Base-by-base conservation (phyloP, 1,140 invertebrate species). In the Zophobas atratus region DNA sequence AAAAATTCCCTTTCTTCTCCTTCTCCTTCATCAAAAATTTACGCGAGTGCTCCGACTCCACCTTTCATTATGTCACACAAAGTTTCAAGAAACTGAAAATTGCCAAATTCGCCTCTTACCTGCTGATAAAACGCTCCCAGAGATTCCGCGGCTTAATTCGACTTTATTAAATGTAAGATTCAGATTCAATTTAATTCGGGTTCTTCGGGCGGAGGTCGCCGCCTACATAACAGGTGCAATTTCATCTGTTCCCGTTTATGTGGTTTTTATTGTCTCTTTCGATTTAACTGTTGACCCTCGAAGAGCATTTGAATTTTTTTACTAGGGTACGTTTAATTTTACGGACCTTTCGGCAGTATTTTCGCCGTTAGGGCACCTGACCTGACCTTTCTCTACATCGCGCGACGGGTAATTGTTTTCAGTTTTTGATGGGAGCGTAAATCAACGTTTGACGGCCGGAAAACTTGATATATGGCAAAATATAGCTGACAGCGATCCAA, bases 231-330 rank as follows among this genome's bases (percentile, higher is more conserved):
- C 49, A 51, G 49, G 49, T 51, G 49, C 49, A 51, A 51, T 51
- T 51, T 51, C 49, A 20, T 51, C 49, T 51, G n/a, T 51, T 51
- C 49, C 0, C 3, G 49, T 51, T 51, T 51, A 51, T 51, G 49
- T 51, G 20, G 6, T 51, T 51, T 51, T 51, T 51, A 51, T 51
- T 51, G 20, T 20, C 49, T 20, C n/a, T 51, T 51, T 51, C 49
- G 49, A 51, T 51, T 51, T 51, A 51, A 51, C 49, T 51, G 49
- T 51, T 51, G 49, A 51, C 49, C 49, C 43, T 46, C 6, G 43
- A 3, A 5, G 49, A 20, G 2, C 6, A 51, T 51, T 51, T 20
- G 49, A 51, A 51, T 51, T 51, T 51, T 51, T 51, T 51, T 2
- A 2, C 3, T 4, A 20, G 49, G n/a, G 6, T 20, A 2, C 3